Percentiles rank a stretch among this genome's conserved stretches.
Evolutionary conservation across 2,888 invertebrate genomes (phyloP).

Genomic region (Microplitis manilae): DNA sequence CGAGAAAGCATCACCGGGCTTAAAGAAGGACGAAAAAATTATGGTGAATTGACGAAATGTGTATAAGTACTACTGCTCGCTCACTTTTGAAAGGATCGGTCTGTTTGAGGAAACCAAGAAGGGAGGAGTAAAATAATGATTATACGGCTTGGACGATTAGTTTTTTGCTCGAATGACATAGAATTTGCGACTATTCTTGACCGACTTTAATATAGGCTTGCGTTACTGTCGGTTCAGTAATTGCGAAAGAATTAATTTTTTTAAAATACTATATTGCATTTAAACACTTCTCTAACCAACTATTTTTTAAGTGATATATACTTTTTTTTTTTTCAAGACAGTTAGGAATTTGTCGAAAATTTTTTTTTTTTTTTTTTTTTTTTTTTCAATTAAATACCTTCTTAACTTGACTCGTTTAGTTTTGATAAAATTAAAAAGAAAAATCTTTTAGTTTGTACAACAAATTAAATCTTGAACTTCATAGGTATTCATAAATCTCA

Average conservation of each 20-base stretch:
- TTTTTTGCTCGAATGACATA: conserved; percentile 60
- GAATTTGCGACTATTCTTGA: conserved; percentile 50
- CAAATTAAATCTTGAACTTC: too few species aligned
- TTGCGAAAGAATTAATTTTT: conserved; percentile 58
- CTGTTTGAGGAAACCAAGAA: conserved; percentile 32
- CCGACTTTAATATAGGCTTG: conserved; percentile 50
- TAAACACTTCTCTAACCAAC: conserved; percentile 10
- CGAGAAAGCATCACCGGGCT: background rate
- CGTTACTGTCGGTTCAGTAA: conserved; percentile 49
- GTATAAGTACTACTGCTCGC: conserved; percentile 21
- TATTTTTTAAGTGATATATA: conserved; percentile 15
- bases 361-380: background rate
- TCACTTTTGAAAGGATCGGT: conserved; percentile 29
- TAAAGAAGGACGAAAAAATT: conserved; percentile 38
- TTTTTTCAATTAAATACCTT: background rate
- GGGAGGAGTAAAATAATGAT: conserved; percentile 34
- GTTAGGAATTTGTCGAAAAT: conserved; percentile 6
- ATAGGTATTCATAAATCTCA: too few species aligned
- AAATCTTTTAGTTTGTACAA: too few species aligned
- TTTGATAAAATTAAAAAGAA: too few species aligned
- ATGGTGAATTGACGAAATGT: conserved; percentile 29
- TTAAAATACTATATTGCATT: conserved; percentile 36
- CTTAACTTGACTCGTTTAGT: too few species aligned
- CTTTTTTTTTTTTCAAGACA: conserved; percentile 12
- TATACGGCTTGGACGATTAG: conserved; percentile 42